These are phyloP conservation scores for Empidonax alnorum DNA, from an alignment of 2,113 vertebrate species.

Conservation along the genomic window DNA sequence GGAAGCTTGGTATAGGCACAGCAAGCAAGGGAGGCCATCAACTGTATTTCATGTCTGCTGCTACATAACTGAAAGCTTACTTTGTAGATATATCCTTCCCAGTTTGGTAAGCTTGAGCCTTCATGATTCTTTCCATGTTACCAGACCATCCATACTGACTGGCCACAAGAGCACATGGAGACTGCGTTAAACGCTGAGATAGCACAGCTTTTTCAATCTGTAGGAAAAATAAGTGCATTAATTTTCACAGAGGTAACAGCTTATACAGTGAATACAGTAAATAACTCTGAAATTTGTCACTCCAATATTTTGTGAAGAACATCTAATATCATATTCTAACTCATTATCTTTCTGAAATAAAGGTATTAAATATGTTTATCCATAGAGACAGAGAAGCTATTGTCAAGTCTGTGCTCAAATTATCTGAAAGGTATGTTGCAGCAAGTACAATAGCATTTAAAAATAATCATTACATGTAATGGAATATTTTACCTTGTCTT, in stretches of 20 bases:
- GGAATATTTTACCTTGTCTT: conserved; percentile 85
- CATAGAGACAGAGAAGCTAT: background rate
- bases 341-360: background rate
- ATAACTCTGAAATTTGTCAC: background rate
- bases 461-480: background rate
- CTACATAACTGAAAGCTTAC: conserved; percentile 67
- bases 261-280: background rate
- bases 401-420: background rate
- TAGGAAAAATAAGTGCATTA: background rate
- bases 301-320: background rate
- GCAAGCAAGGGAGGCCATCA: background rate
- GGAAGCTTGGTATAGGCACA: background rate
- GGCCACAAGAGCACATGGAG: conserved; percentile 93
- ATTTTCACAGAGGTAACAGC: background rate
- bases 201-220: conserved; percentile 96
- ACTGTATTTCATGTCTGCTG: background rate
- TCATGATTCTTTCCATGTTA: conserved; percentile 99
- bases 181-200: conserved; percentile 93
- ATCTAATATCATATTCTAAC: background rate
- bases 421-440: background rate
- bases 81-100: conserved; percentile 99
- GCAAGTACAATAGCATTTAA: background rate
- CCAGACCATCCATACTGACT: conserved; percentile 99
- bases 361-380: background rate
- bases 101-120: conserved; percentile 98